Evolutionary conservation across 2,797 vertebrate genomes (phyloP).

Genomic region (Acanthurus tractus): DNA sequence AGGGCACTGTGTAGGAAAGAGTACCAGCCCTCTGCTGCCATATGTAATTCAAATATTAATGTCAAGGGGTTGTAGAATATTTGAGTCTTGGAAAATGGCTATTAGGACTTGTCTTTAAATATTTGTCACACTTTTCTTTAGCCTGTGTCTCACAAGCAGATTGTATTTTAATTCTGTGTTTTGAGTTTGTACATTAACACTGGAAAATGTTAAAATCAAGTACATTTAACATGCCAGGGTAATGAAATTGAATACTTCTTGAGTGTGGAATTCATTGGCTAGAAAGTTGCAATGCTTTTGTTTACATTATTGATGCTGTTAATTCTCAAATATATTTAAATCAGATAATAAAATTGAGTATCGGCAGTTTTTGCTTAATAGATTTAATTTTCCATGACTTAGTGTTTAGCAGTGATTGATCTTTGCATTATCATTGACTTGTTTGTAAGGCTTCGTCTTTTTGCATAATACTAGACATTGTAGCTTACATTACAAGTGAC

Average conservation of each 20-base stretch:
- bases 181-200: background rate
- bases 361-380: background rate
- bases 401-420: background rate
- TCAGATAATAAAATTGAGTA: background rate
- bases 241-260: background rate
- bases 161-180: background rate
- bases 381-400: background rate
- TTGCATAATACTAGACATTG: background rate
- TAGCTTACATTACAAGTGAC: background rate
- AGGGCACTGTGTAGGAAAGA: constrained; percentile 48
- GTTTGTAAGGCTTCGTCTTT: background rate
- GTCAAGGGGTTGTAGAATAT: constrained; percentile 31
- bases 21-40: constrained; percentile 55
- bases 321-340: background rate
- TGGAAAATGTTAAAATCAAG: background rate
- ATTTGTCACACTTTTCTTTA: constrained; percentile 21
- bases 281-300: background rate
- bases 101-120: constrained; percentile 28
- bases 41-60: constrained; percentile 60
- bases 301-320: background rate
- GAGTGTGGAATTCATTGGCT: background rate
- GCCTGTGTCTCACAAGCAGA: background rate
- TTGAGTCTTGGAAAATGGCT: constrained; percentile 14
- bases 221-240: background rate
- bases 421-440: background rate